A percentile compares a stretch with the other conserved stretches of the same genome.
phyloP scores from a whole-genome alignment of 1,140 invertebrate genomes.

The Meteorus sp. region DNA sequence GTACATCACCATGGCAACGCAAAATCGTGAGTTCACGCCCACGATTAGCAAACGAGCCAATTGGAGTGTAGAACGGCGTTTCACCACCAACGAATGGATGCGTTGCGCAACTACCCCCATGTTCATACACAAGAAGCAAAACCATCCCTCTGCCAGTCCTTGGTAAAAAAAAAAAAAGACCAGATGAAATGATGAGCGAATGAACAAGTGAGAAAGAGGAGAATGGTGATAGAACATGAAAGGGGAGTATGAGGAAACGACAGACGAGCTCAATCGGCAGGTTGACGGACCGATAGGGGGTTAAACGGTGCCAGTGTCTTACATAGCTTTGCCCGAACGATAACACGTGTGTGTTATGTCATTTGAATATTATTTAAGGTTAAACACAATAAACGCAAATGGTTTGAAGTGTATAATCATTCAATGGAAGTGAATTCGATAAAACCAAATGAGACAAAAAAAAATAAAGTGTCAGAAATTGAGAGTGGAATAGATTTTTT shows the following conservation, averaged over 20 bases:
- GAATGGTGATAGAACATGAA: neutral
- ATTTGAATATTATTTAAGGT: neutral
- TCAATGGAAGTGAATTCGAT: too few relatives aligned
- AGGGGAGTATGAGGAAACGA: slow-evolving; percentile 6
- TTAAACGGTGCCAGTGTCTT: slow-evolving; percentile 34
- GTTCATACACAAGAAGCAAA: neutral
- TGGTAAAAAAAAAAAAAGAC: neutral
- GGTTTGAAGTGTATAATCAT: too few relatives aligned
- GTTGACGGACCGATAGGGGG: slow-evolving; percentile 35
- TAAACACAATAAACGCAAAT: neutral
- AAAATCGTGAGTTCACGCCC: slow-evolving; percentile 22
- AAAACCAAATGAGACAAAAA: too few relatives aligned
- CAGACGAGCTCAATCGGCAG: slow-evolving; percentile 29
- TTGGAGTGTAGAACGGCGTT: slow-evolving; percentile 12
- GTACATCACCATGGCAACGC: slow-evolving; percentile 27
- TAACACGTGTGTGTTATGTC: slow-evolving; percentile 25
- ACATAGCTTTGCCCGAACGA: slow-evolving; percentile 25
- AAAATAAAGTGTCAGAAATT: too few relatives aligned
- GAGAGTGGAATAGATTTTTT: too few relatives aligned
- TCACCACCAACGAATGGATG: slow-evolving; percentile 21
- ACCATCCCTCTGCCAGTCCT: neutral
- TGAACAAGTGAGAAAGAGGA: neutral
- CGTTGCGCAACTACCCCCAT: slow-evolving; percentile 22
- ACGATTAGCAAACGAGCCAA: slow-evolving; percentile 20
- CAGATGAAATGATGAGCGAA: too few relatives aligned